Conservation (phyloP, 2,113 vertebrate genomes). For the Pitta sordida region DNA sequence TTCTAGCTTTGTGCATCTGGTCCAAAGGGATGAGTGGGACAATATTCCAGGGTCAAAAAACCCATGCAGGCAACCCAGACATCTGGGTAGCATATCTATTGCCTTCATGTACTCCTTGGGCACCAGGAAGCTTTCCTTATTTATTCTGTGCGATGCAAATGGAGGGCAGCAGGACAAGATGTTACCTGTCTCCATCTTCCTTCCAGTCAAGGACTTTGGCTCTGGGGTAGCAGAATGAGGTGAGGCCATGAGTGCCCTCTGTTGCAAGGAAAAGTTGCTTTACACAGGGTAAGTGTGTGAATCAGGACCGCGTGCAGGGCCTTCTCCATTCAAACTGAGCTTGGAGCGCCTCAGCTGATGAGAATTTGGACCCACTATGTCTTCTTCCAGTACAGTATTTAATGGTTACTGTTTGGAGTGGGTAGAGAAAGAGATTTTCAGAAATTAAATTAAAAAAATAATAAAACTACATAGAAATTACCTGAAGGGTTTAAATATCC, state of each 20-base stretch:
- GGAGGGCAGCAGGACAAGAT: neutral
- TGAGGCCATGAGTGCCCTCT: neutral
- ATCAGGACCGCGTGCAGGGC: neutral
- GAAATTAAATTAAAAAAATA: slow-evolving; percentile 50
- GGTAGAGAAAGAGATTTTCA: slow-evolving; percentile 9
- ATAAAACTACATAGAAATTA: slow-evolving; percentile 22
- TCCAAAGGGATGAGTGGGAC: neutral
- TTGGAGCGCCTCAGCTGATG: neutral
- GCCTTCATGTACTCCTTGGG: neutral
- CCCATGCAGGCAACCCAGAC: neutral
- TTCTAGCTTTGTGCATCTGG: neutral
- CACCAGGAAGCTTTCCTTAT: neutral
- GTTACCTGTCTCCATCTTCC: neutral
- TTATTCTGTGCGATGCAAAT: neutral
- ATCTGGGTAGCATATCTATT: fast-evolving
- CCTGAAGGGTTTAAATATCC: neutral
- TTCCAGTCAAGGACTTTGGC: neutral
- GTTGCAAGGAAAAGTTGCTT: neutral
- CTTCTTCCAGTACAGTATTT: neutral
- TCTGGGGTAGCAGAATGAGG: neutral
- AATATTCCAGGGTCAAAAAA: neutral
- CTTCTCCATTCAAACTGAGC: neutral
- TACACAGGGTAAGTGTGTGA: neutral
- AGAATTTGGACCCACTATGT: neutral
- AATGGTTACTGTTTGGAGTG: neutral